Evolutionary conservation across 2,888 invertebrate species (phyloP).

Genomic region (Vanessa cardui): DNA sequence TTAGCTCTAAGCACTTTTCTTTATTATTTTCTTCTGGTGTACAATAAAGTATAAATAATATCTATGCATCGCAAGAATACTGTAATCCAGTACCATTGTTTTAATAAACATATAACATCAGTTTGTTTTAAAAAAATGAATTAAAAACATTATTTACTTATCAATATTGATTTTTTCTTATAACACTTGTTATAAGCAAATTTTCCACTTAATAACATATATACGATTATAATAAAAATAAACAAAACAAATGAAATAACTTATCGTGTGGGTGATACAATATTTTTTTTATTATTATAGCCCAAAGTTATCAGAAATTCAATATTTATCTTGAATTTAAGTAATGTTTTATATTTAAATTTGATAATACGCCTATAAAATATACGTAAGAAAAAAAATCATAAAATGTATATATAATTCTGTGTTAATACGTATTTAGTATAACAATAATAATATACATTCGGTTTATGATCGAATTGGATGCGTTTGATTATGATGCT

Average conservation of each 20-base stretch:
- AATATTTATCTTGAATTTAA: conserved; percentile 73
- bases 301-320: conserved; percentile 63
- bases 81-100: too few relatives aligned
- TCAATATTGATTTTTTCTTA: conserved; percentile 1
- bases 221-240: conserved; percentile 43
- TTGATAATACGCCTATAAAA: conserved; percentile 47
- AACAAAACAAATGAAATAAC: conserved; percentile 50
- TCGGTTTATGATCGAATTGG: neutral
- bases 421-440: conserved; percentile 9
- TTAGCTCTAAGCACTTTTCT: too few relatives aligned
- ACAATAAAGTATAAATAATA: too few relatives aligned
- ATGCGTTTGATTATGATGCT: too few relatives aligned
- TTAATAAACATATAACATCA: too few relatives aligned
- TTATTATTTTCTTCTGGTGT: too few relatives aligned
- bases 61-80: too few relatives aligned
- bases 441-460: conserved; percentile 6
- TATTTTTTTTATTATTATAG: conserved; percentile 60
- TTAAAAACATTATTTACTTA: neutral
- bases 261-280: conserved; percentile 58
- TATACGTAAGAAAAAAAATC: conserved; percentile 17
- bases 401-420: conserved; percentile 20
- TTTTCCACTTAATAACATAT: conserved; percentile 25
- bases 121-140: too few relatives aligned
- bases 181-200: conserved; percentile 13
- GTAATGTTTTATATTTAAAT: conserved; percentile 59